Evolutionary conservation across 2,113 vertebrate genomes (phyloP).

Genomic region (Apteryx mantelli): DNA sequence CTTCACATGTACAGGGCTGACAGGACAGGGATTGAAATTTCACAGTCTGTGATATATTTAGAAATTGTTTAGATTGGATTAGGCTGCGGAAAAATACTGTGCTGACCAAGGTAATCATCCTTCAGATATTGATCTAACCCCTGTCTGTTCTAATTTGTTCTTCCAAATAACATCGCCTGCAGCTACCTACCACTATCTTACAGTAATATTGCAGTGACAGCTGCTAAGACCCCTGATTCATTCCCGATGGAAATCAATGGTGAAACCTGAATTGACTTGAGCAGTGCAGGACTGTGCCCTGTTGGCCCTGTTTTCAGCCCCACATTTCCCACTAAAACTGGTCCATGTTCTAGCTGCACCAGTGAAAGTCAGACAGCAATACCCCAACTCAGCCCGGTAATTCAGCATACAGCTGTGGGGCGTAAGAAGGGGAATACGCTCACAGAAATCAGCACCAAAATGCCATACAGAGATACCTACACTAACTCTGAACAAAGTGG

Average conservation of each 20-base stretch:
- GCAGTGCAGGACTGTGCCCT: not conserved
- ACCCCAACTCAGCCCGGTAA: not conserved
- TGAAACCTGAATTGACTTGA: not conserved
- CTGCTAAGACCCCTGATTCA: not conserved
- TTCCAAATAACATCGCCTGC: slow-evolving; percentile 27
- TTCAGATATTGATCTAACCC: slow-evolving; percentile 61
- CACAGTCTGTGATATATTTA: slow-evolving; percentile 61
- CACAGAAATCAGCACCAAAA: not conserved
- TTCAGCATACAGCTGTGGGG: not conserved
- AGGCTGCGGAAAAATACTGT: slow-evolving; percentile 12
- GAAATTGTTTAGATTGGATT: slow-evolving; percentile 53
- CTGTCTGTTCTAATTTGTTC: slow-evolving; percentile 67
- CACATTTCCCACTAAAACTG: not conserved
- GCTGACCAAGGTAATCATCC: slow-evolving; percentile 57
- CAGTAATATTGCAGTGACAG: not conserved
- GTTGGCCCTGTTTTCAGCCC: not conserved
- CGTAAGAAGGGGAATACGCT: not conserved
- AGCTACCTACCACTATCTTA: not conserved
- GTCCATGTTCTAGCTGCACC: not conserved
- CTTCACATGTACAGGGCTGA: slow-evolving; percentile 24
- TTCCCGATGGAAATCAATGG: not conserved
- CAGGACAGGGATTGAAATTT: slow-evolving; percentile 61
- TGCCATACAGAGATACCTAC: not conserved
- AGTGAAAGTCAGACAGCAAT: not conserved
- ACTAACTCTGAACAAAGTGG: not conserved